A percentile compares a stretch with the other conserved stretches of the same genome.
Evolutionary conservation across 2,888 invertebrate species (phyloP).

Genomic region (Rhopalosiphum nymphaeae): DNA sequence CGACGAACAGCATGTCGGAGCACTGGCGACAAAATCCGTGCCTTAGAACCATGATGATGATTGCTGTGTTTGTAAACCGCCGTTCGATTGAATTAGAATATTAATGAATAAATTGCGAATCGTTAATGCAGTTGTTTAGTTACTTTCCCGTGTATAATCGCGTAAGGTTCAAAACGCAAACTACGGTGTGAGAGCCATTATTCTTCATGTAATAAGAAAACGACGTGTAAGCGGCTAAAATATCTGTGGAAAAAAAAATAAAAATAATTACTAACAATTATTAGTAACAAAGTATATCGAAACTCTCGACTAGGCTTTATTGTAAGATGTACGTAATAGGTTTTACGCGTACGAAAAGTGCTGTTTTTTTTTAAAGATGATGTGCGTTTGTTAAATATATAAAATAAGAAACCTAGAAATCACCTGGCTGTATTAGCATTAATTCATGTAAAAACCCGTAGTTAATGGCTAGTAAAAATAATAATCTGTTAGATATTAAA

Average conservation of each 20-base stretch:
- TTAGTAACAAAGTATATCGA: not conserved
- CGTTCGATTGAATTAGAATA: not conserved
- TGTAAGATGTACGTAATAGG: too few species aligned
- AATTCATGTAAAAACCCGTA: too few species aligned
- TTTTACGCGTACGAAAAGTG: too few species aligned
- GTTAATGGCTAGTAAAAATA: too few species aligned
- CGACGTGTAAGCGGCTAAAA: not conserved
- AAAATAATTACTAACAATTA: not conserved
- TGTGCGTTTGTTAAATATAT: too few species aligned
- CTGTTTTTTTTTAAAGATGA: too few species aligned
- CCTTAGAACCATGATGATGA: constrained; percentile 31
- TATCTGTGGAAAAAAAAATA: not conserved
- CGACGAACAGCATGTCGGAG: constrained; percentile 49
- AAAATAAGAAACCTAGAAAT: too few species aligned
- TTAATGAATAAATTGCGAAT: not conserved
- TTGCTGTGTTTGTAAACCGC: not conserved
- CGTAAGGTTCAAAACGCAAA: not conserved
- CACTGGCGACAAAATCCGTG: constrained; percentile 43
- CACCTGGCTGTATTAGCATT: too few species aligned
- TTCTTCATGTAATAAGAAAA: not conserved
- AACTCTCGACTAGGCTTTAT: too few species aligned
- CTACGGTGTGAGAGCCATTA: not conserved
- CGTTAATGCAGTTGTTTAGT: not conserved
- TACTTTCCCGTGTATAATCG: not conserved
- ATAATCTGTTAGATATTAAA: too few species aligned